Evolutionary conservation across 37 sponge, comb jelly and placozoan genomes (phyloP).

Genomic region (Petrosia ficiformis): DNA sequence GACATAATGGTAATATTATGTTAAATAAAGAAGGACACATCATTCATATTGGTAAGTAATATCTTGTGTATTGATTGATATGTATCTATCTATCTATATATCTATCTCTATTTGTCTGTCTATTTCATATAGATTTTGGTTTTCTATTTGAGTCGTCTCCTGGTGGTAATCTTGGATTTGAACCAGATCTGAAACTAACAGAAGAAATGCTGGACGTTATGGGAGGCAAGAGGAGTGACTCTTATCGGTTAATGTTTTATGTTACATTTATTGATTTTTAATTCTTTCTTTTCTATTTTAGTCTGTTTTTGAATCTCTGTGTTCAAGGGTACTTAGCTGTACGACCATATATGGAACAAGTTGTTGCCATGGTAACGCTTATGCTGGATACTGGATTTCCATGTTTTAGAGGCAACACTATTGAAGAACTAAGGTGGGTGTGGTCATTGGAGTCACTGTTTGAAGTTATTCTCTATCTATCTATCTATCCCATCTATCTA

Average conservation of each 20-base stretch:
- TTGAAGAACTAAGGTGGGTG: constrained; percentile 65
- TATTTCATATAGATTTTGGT: constrained; percentile 82
- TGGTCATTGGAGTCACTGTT: not conserved
- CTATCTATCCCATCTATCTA: no score
- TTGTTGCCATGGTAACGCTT: constrained; percentile 87
- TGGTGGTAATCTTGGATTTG: constrained; percentile 98
- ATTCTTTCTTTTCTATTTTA: constrained; percentile 10
- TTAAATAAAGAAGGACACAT: constrained; percentile 87
- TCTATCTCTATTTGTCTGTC: not conserved
- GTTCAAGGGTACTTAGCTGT: constrained; percentile 89
- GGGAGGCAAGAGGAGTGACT: constrained; percentile 88
- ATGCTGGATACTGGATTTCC: constrained; percentile 98
- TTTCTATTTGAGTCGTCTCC: constrained; percentile 98
- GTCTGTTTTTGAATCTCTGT: constrained; percentile 88
- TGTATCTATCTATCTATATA: constrained; percentile 7
- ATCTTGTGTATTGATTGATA: not conserved
- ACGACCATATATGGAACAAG: constrained; percentile 82
- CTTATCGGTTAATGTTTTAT: constrained; percentile 72
- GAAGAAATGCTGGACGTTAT: constrained; percentile 95
- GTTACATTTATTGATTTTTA: no score
- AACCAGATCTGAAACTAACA: constrained; percentile 93
- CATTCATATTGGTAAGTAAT: constrained; percentile 86
- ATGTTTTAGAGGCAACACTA: constrained; percentile 94
- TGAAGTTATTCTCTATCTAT: no score
- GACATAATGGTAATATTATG: constrained; percentile 99